Conservation (phyloP, 2,113 vertebrate species). For the Psittacula cyanocephala region DNA sequence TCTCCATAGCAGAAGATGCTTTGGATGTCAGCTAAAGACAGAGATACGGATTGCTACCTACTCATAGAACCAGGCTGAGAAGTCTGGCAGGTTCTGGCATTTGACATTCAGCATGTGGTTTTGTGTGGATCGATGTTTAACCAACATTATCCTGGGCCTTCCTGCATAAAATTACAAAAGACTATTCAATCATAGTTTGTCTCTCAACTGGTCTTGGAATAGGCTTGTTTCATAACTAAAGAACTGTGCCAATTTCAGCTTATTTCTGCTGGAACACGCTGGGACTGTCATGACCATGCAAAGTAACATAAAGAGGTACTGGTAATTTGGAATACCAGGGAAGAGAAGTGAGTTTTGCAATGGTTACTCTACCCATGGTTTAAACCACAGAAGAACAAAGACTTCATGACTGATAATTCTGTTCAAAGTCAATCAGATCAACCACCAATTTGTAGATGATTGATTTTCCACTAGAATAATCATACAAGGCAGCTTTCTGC, state of each 20-base stretch:
- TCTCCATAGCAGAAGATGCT: background rate
- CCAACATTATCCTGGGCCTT: background rate
- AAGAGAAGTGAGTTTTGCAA: constrained; percentile 32
- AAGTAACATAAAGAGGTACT: constrained; percentile 29
- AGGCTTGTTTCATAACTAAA: constrained; percentile 15
- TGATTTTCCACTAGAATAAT: constrained; percentile 57
- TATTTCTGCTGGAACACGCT: background rate
- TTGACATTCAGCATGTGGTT: background rate
- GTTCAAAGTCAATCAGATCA: constrained; percentile 57
- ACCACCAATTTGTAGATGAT: constrained; percentile 13
- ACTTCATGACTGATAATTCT: constrained; percentile 36
- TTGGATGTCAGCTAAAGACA: background rate
- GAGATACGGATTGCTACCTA: background rate
- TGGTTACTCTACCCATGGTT: constrained; percentile 5
- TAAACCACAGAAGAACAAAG: constrained; percentile 57
- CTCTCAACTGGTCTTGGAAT: background rate
- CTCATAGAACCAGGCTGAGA: background rate
- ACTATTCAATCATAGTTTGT: background rate
- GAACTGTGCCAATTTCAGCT: background rate
- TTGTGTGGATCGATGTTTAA: background rate
- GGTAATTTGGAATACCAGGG: background rate
- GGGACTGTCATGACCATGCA: constrained; percentile 27
- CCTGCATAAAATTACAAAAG: constrained; percentile 1
- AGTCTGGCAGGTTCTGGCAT: background rate
- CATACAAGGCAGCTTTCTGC: constrained; percentile 28